Conservation (phyloP, 2,797 vertebrate species). For the Sandelia bainsii region DNA sequence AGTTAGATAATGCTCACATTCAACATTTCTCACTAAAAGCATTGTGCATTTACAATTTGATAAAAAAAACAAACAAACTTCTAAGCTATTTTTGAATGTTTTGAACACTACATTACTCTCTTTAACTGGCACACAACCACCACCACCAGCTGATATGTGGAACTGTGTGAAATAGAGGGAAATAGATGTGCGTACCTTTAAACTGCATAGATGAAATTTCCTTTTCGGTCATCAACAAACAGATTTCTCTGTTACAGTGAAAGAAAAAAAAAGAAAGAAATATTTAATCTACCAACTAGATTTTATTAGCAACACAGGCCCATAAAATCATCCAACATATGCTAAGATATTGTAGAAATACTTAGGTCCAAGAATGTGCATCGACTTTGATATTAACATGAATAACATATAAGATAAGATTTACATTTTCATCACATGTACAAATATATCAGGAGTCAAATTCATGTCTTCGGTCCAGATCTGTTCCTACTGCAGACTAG, state of each 20-base stretch:
- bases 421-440: slow-evolving; percentile 61
- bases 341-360: slow-evolving; percentile 82
- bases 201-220: neutral
- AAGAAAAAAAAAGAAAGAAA: slow-evolving; percentile 42
- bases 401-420: slow-evolving; percentile 56
- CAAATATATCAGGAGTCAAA: slow-evolving; percentile 65
- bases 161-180: neutral
- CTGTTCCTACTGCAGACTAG: slow-evolving; percentile 30
- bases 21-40: too few relatives aligned
- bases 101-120: neutral
- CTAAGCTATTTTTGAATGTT: neutral
- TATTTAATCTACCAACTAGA: slow-evolving; percentile 85
- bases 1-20: too few relatives aligned
- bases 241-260: neutral
- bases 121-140: neutral
- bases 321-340: slow-evolving; percentile 84
- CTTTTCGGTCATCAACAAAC: neutral
- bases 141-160: slow-evolving; percentile 12
- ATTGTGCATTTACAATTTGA: too few relatives aligned
- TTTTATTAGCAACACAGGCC: slow-evolving; percentile 93
- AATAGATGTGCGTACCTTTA: too few relatives aligned
- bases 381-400: slow-evolving; percentile 57
- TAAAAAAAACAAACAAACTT: too few relatives aligned
- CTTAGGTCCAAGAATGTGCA: slow-evolving; percentile 71
- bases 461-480: slow-evolving; percentile 46